phyloP scores from a whole-genome alignment of 2,888 invertebrate genomes.

The Tinea pellionella region DNA sequence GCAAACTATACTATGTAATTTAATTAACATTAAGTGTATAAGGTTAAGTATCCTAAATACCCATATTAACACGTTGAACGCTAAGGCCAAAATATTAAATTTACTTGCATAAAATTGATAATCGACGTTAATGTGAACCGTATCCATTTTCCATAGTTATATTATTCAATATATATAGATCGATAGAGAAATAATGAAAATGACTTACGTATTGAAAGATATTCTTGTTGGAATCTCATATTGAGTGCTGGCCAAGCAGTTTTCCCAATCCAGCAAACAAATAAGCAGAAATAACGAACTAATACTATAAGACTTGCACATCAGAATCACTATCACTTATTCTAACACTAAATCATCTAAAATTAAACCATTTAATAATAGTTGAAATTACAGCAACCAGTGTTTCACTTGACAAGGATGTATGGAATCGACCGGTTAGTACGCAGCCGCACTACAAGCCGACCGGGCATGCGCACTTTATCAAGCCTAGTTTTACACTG shows the following conservation, averaged over 20 bases:
- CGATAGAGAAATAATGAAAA: no score
- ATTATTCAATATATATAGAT: no score
- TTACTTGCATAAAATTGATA: no score
- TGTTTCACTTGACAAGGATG: neutral
- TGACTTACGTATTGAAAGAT: conserved; percentile 56
- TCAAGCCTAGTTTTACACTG: neutral
- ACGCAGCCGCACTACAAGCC: conserved; percentile 39
- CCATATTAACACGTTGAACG: no score
- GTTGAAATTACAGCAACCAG: neutral
- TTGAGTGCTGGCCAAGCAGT: conserved; percentile 54
- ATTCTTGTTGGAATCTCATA: conserved; percentile 48
- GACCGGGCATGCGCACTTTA: conserved; percentile 42
- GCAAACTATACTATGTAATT: no score
- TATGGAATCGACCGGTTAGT: conserved; percentile 6
- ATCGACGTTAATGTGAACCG: no score
- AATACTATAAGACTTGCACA: conserved; percentile 49
- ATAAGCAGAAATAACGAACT: conserved; percentile 43
- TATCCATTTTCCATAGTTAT: no score
- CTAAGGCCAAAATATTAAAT: no score
- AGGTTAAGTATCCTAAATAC: no score
- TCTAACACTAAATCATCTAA: conserved; percentile 20
- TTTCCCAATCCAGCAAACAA: conserved; percentile 51
- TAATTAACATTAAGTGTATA: no score
- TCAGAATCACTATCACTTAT: conserved; percentile 43
- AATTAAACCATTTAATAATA: neutral